Conservation (phyloP, 2,888 invertebrate genomes). For the Arrhopalites spinosus region DNA sequence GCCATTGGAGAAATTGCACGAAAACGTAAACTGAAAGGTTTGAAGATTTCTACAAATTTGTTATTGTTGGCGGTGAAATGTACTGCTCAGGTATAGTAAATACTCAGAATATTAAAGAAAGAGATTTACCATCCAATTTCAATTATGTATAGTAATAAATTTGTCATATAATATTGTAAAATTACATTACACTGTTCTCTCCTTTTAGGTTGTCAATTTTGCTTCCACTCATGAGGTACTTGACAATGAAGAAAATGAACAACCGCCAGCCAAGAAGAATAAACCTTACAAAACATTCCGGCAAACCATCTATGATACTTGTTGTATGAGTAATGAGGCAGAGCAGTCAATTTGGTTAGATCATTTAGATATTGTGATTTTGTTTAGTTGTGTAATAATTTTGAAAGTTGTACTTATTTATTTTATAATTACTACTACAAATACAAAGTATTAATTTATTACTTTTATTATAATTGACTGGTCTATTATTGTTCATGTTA, state of each 20-base stretch:
- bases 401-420: background rate
- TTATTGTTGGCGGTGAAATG: conserved; percentile 34
- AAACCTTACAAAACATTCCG: conserved; percentile 46
- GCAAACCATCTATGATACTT: conserved; percentile 44
- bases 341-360: conserved; percentile 45
- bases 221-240: background rate
- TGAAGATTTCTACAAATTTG: conserved; percentile 2
- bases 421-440: background rate
- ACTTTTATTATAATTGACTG: background rate
- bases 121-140: too few species aligned
- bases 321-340: conserved; percentile 30
- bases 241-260: conserved; percentile 32
- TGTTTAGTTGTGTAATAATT: background rate
- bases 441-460: background rate
- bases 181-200: too few species aligned
- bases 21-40: conserved; percentile 38
- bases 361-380: background rate
- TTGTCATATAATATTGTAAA: background rate
- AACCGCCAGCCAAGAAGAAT: conserved; percentile 42
- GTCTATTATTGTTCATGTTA: background rate
- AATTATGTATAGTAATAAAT: background rate
- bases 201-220: background rate
- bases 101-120: background rate
- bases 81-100: conserved; percentile 44
- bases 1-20: conserved; percentile 15